Percentiles rank a stretch among this genome's conserved stretches.
phyloP scores from a whole-genome alignment of 2,888 invertebrate species.

The Leptopterna dolabrata region DNA sequence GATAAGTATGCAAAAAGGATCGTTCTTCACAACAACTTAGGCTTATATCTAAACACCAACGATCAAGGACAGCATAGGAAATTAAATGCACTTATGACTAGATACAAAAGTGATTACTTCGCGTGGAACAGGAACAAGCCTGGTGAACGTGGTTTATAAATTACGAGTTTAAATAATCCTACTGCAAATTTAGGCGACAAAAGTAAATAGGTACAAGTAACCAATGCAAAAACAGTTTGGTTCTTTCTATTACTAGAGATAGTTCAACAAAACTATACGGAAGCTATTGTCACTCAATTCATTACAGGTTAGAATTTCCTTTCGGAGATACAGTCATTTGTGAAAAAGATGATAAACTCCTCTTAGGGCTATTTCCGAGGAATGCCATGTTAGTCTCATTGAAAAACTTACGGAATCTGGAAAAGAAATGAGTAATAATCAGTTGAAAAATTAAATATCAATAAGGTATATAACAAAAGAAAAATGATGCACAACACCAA shows the following conservation, averaged over 20 bases:
- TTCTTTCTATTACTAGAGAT: neutral
- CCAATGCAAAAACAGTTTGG: neutral
- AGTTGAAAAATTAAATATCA: neutral
- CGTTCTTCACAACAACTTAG: neutral
- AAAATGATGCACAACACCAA: no score
- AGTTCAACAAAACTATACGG: neutral
- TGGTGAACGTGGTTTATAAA: neutral
- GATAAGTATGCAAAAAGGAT: no score
- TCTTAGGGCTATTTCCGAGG: conserved; percentile 79
- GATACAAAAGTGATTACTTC: neutral
- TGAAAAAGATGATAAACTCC: conserved; percentile 82
- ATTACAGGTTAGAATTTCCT: conserved; percentile 35
- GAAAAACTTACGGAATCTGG: conserved; percentile 90
- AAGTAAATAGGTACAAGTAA: neutral
- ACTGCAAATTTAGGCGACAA: neutral
- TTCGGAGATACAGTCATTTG: conserved; percentile 73
- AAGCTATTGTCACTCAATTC: neutral
- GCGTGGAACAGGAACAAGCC: neutral
- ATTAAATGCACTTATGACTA: neutral
- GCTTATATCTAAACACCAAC: neutral
- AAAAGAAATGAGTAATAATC: conserved; percentile 62
- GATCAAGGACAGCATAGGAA: neutral
- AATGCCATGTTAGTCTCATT: conserved; percentile 73
- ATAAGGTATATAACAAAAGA: no score
- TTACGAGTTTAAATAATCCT: neutral